Conservation (phyloP, 2,113 vertebrate species). For the Osmerus eperlanus region DNA sequence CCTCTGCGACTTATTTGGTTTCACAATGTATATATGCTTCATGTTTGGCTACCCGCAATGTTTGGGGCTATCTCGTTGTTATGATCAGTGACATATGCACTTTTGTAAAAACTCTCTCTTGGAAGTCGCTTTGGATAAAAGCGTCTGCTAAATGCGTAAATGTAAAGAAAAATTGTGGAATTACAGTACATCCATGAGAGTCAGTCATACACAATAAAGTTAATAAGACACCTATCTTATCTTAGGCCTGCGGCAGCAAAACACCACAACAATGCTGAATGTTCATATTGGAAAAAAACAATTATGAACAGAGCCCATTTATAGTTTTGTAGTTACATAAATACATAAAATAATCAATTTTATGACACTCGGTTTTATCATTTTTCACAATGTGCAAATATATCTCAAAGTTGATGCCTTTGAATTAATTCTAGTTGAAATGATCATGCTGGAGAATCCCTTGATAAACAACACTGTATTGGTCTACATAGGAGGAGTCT, state of each 20-base stretch:
- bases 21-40: too few species aligned
- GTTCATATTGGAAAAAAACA: slow-evolving; percentile 51
- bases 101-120: too few species aligned
- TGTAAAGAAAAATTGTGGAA: slow-evolving; percentile 39
- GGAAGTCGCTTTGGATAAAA: too few species aligned
- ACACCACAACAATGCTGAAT: slow-evolving; percentile 37
- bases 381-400: slow-evolving; percentile 53
- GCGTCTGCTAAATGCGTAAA: too few species aligned
- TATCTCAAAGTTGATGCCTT: slow-evolving; percentile 59
- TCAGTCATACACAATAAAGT: slow-evolving; percentile 46
- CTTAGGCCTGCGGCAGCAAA: slow-evolving; percentile 46
- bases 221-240: slow-evolving; percentile 52
- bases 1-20: too few species aligned
- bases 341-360: slow-evolving; percentile 63
- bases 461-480: slow-evolving; percentile 41
- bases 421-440: slow-evolving; percentile 61
- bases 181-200: slow-evolving; percentile 37
- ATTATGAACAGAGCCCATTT: slow-evolving; percentile 56
- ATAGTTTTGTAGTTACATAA: slow-evolving; percentile 61
- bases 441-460: slow-evolving; percentile 67
- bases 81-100: too few species aligned
- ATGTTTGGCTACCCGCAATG: too few species aligned
- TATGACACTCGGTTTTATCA: slow-evolving; percentile 71
- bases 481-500: neutral
- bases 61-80: too few species aligned